Base-by-base conservation (phyloP, 1,140 invertebrate species). In the Cataglyphis hispanica region DNA sequence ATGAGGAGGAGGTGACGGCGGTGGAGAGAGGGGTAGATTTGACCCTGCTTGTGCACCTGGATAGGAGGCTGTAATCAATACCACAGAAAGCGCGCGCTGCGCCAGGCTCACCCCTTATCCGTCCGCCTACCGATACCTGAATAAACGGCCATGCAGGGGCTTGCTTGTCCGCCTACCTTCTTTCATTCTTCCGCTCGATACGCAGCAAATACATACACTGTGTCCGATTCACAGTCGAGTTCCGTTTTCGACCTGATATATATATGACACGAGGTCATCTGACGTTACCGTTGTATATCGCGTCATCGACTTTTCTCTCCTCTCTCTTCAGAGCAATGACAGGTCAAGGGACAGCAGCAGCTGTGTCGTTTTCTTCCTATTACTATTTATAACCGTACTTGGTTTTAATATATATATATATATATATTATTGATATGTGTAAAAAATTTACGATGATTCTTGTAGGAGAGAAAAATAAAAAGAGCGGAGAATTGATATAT, bases 61-160 rank as follows among this genome's bases (percentile, higher is more conserved):
- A 92, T 93, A 93, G 92, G 92, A 92, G 90, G 88, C 90, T 93
- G 92, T 93, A 93, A 93, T 93, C 92, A 93, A 93, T 93, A 93
- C 92, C 91, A 90, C 92, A 92, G 92, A 92, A 92, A 93, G 90
- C 90, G 91, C 90, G 91, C 87, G 89, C 88, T 92, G 89, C 91
- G 88, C 91, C 91, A 89, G 86, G 89, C 89, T 90, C 89, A 86
- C 87, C 88, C 87, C 91, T 91, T 89, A 91, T 88, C 86, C 87
- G 56, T 76, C 43, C 85, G 60, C 81, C 86, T 91, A 90, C 87
- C 89, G 86, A 90, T 91, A 91, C 83, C 87, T 89, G 87, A 87
- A 90, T 89, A 90, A 83, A 86, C 87, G 78, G 60, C 43, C 80
- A 63, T 64, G 60, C 72, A 83, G 22, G 58, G 60, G 70, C 67